Evolutionary conservation across 2,797 vertebrate species (phyloP), one percentile per base, ranked within the genome.

Genomic region (Sorex maritimensis): DNA sequence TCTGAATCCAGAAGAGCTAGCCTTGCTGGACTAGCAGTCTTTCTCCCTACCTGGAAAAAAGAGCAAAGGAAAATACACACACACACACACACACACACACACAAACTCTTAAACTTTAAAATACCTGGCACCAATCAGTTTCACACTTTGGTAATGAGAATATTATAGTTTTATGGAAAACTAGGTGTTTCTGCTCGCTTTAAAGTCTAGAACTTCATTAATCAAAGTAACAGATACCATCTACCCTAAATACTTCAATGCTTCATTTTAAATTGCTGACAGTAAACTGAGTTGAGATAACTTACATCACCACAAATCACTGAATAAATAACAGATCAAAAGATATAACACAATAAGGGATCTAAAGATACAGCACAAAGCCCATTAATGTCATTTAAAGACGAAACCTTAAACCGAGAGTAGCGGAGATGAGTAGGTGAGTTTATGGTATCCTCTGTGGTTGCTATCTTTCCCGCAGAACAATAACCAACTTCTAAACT

Each of bases 261-360:
- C 85, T 93, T 92, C 26, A 11, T 86, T 94, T 94, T 77, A 96
- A 94, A 90, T 77, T 92, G 92, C 95, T 95, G 94, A 96, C 85
- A 94, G 46, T 81, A 83, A 87, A 94, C 41, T 44, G 89, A 92
- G 77, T 3, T 91, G 72, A 85, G 81, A 93, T 92, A 92, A 95
- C 72, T 96, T 95, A 96, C 92, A 94, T 95, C 91, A 97, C 90
- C 93, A 86, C 85, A 95, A 93, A 93, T 93, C 93, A 86, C 82
- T 84, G 65, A 82, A 88, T 95, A 96, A 55, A 88, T 67, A 67
- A 34, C 12, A 69, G 67, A 69, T 69, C 67, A 69, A 69, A 28
- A 69, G 67, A 69, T 69, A 61, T 17, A 61, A 61, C 21, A 61
- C 58, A 96, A 90, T 91, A 79, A 72, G 41, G 86, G 91, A 97